Conservation (phyloP, 92 coral and sea anemone genomes). For the Zoanthus sociatus region DNA sequence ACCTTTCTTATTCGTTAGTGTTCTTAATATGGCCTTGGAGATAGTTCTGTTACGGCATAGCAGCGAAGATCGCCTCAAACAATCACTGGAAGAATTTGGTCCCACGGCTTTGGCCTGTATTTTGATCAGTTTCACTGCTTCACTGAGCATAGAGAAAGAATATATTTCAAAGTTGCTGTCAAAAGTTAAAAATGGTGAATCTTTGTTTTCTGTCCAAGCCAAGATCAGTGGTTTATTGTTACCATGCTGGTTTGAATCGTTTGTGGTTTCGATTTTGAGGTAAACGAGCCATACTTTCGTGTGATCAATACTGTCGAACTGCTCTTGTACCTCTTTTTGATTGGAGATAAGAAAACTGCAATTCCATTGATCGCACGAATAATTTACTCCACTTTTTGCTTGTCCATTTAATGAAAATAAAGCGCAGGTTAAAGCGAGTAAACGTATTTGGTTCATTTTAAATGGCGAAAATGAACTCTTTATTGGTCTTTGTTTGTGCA, state of each 20-base stretch:
- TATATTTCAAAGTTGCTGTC: no score
- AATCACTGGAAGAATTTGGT: not conserved
- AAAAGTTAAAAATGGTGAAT: no score
- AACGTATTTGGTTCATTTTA: not conserved
- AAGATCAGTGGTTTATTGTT: not conserved
- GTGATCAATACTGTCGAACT: not conserved
- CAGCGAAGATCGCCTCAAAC: not conserved
- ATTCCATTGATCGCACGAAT: no score
- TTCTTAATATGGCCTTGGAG: no score
- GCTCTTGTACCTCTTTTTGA: not conserved
- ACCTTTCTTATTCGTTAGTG: no score
- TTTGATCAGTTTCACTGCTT: conserved; percentile 2
- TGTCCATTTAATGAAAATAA: no score
- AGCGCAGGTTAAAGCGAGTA: no score
- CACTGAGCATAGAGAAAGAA: not conserved
- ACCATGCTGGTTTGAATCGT: not conserved
- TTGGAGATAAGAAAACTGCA: not conserved
- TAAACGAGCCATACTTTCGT: conserved; percentile 15
- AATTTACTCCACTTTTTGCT: no score
- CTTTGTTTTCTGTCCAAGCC: no score
- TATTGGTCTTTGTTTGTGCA: no score
- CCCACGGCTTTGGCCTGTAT: not conserved
- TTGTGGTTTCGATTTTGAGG: not conserved
- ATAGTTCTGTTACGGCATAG: no score
- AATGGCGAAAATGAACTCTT: no score